Evolutionary conservation across 1,140 invertebrate genomes (phyloP), one percentile per base, ranked within the genome.

Genomic region (Aphelinus certus): DNA sequence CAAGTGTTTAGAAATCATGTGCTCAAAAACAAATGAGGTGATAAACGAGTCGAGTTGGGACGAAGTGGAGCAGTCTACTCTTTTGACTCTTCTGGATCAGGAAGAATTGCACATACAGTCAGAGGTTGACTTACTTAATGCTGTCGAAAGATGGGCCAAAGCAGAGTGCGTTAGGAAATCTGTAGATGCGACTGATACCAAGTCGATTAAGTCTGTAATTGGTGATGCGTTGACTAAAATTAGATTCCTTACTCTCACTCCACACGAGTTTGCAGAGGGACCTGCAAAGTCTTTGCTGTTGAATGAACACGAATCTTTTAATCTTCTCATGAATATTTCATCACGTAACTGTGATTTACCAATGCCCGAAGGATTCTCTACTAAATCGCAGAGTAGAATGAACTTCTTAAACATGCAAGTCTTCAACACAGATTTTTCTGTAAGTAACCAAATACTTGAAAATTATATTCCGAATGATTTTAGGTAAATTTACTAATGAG

Each of bases 271-370:
- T 84, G 94, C 94, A 2, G 92, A 93, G 78, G 93, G 93, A 0
- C 93, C 94, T 3, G 94, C 92, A 0, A 88, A 90, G 26, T 94
- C 94, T 2, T 88, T 89, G 48, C 84, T 96, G 1, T 88, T 96
- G 7, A 90, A 91, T 0, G 91, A 93, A 83, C 89, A 93, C 7
- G 94, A 96, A 83, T 92, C 93, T 42, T 92, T 95, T 79, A 91
- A 92, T 2, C 92, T 96, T 60, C 86, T 95, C 0, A 94, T 95
- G 91, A 95, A 95, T 82, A 94, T 95, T 72, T 91, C 93, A 3
- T 93, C 92, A 6, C 89, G 89, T 1, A 87, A 81, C 56, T 90
- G 90, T 7, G 91, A 91, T 70, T 88, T 90, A 70, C 86, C 92
- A 7, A 91, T 95, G 89, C 94, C 94, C 0, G 87, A 90, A 68